phyloP scores from a whole-genome alignment of 1,140 invertebrate genomes.

The Megalonaias nervosa region DNA sequence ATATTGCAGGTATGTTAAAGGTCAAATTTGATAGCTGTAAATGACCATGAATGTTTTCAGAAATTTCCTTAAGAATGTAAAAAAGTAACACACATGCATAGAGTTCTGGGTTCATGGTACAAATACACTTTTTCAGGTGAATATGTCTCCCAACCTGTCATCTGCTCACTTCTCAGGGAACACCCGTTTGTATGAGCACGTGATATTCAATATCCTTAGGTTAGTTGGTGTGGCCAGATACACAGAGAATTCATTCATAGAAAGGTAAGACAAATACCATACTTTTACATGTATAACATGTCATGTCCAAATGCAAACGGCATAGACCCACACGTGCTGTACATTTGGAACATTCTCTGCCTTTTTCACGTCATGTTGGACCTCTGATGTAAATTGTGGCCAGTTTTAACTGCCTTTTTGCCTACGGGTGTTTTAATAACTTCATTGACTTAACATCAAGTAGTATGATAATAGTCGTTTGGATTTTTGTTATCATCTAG shows the following conservation, averaged over 20 bases:
- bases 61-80: too few species aligned
- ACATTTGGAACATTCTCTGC: neutral
- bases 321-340: neutral
- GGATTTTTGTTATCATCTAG: too few species aligned
- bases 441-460: too few species aligned
- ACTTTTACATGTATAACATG: neutral
- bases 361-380: neutral
- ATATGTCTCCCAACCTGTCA: conserved; percentile 98
- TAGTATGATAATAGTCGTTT: too few species aligned
- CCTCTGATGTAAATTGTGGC: too few species aligned
- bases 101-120: too few species aligned
- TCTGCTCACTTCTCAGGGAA: conserved; percentile 93
- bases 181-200: conserved; percentile 91
- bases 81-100: too few species aligned
- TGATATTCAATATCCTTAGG: conserved; percentile 88
- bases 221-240: conserved; percentile 80
- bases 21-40: too few species aligned
- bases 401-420: too few species aligned
- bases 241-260: conserved; percentile 69
- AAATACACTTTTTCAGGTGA: conserved; percentile 76
- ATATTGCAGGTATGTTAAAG: too few species aligned
- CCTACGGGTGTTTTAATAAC: too few species aligned
- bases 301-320: neutral
- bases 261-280: conserved; percentile 39
- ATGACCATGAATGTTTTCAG: too few species aligned